Conservation (phyloP, 2,113 vertebrate species). For the Malurus cyaneus region DNA sequence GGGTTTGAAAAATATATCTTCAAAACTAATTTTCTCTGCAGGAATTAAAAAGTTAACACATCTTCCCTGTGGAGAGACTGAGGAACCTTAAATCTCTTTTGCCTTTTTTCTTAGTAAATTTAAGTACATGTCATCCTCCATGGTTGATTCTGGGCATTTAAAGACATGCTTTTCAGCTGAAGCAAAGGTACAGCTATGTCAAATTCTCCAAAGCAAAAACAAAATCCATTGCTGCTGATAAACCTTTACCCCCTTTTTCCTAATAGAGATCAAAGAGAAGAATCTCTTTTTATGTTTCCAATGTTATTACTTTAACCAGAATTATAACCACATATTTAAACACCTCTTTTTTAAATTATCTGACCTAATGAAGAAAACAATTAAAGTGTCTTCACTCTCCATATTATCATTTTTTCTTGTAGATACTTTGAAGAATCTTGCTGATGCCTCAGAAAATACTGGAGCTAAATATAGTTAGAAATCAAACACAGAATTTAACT, state of each 20-base stretch:
- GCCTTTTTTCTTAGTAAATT: background rate
- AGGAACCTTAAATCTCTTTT: background rate
- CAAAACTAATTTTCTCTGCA: background rate
- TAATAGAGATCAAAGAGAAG: conserved; percentile 63
- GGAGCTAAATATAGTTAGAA: conserved; percentile 45
- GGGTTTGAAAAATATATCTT: background rate
- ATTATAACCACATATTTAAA: conserved; percentile 31
- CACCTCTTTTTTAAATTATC: conserved; percentile 14
- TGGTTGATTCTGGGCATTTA: conserved; percentile 27
- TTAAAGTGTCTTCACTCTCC: background rate
- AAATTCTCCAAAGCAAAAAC: conserved; percentile 29
- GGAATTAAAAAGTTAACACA: background rate
- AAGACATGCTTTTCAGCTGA: conserved; percentile 38
- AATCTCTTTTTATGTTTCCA: conserved; percentile 45
- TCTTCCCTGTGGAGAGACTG: background rate
- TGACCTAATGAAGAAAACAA: conserved; percentile 43
- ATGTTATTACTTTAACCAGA: conserved; percentile 22
- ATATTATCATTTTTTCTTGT: conserved; percentile 10
- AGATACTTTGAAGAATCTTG: conserved; percentile 56
- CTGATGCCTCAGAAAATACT: conserved; percentile 50
- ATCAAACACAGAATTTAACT: conserved; percentile 40
- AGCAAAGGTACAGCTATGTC: conserved; percentile 24
- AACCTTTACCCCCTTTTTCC: conserved; percentile 2
- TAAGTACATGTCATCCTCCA: background rate
- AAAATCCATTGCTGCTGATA: conserved; percentile 39